Evolutionary conservation across 2,797 vertebrate genomes (phyloP), one percentile per base, ranked within the genome.

Genomic region (Benthosema pterotum): DNA sequence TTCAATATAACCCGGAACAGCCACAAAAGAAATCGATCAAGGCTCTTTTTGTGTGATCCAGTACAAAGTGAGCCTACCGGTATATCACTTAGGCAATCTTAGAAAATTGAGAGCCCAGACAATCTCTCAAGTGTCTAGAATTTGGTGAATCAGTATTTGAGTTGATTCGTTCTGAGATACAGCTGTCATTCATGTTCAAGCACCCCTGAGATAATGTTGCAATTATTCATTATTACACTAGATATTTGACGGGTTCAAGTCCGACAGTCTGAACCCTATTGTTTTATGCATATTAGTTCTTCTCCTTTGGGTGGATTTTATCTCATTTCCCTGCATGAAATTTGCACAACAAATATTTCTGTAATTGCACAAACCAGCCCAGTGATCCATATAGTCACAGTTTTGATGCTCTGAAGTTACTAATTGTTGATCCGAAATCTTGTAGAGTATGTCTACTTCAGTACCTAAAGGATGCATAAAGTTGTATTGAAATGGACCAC

Each of bases 1-100:
- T 52, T 7, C 52, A 38, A 5, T 0, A 38, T 22, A 58, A n/a
- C 69, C 18, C 61, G 59, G 45, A 62, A 71, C 56, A 67, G 12
- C 49, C 70, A 73, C 45, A 46, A 80, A 71, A 76, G 32, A 11
- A 72, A 77, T 25, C 25, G 60, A 83, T 79, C 50, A 80, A 83
- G 80, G 61, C 52, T 63, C 64, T 62, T 25, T 32, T 32, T 32
- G 8, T 42, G 0, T 72, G 70, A 75, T 73, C 57, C 50, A 52
- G 55, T 54, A 74, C 60, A 65, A 78, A 74, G 32, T 42, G 72
- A 64, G 3, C 28, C n/a, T 66, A 48, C 64, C 56, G 22, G 3
- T 25, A 25, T 25, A 25, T 61, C 59, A 62, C 61, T 69, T 54
- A 43, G 57, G 69, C 53, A 69, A 72, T 80, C 60, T 72, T 60